Percentiles rank a stretch among this genome's conserved stretches.
These are phyloP conservation scores for Lutjanus campechanus DNA, from an alignment of 2,797 vertebrate genomes.

Conservation along the genomic window DNA sequence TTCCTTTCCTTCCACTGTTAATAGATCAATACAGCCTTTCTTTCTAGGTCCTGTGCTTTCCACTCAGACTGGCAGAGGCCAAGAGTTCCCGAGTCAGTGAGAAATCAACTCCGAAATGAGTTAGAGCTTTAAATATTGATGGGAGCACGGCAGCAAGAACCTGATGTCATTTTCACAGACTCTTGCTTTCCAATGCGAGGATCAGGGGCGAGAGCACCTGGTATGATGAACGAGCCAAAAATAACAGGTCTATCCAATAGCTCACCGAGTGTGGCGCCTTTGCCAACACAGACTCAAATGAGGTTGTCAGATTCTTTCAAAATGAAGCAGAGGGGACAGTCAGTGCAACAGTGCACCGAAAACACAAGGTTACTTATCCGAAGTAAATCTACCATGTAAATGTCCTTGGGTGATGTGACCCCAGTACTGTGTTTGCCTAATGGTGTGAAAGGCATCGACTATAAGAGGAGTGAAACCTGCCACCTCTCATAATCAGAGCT, in stretches of 20 bases:
- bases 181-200: slow-evolving; percentile 63
- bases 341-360: slow-evolving; percentile 40
- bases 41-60: slow-evolving; percentile 50
- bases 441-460: slow-evolving; percentile 67
- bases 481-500: slow-evolving; percentile 80
- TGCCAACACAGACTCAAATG: slow-evolving; percentile 62
- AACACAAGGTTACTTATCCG: slow-evolving; percentile 64
- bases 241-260: slow-evolving; percentile 59
- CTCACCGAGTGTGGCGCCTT: slow-evolving; percentile 49
- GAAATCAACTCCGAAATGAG: slow-evolving; percentile 74
- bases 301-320: slow-evolving; percentile 64
- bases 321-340: slow-evolving; percentile 47
- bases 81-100: slow-evolving; percentile 63
- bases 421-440: slow-evolving; percentile 67
- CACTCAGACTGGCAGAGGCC: slow-evolving; percentile 53
- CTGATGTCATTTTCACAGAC: slow-evolving; percentile 74
- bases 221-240: slow-evolving; percentile 71
- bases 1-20: slow-evolving; percentile 63
- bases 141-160: slow-evolving; percentile 60
- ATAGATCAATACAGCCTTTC: slow-evolving; percentile 72
- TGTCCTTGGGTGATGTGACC: slow-evolving; percentile 73
- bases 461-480: slow-evolving; percentile 79
- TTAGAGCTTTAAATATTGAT: slow-evolving; percentile 78
- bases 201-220: slow-evolving; percentile 72
- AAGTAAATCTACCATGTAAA: slow-evolving; percentile 75